Percentiles rank a stretch among this genome's conserved stretches.
Conservation (phyloP, 2,888 invertebrate species). For the Brenthis hecate region DNA sequence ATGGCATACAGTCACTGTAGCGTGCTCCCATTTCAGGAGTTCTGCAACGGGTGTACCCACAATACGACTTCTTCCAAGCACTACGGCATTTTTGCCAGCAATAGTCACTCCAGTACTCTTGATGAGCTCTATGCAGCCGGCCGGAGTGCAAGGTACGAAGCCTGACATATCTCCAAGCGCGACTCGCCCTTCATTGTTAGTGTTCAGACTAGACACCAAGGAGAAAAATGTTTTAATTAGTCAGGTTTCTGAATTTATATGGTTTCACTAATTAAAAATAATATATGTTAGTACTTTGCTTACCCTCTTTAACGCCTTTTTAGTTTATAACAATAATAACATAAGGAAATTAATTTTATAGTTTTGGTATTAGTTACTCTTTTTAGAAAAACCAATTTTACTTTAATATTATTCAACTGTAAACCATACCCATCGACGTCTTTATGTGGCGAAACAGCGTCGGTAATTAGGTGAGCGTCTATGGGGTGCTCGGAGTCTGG, state of each 20-base stretch:
- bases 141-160: slow-evolving; percentile 98
- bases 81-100: slow-evolving; percentile 93
- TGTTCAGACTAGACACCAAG: slow-evolving; percentile 85
- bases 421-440: slow-evolving; percentile 95
- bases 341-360: no score
- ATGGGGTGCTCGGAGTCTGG: slow-evolving; percentile 92
- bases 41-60: slow-evolving; percentile 98
- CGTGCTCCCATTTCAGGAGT: slow-evolving; percentile 97
- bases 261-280: no score
- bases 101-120: slow-evolving; percentile 89
- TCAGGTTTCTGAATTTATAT: no score
- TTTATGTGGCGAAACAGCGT: slow-evolving; percentile 93
- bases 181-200: slow-evolving; percentile 95
- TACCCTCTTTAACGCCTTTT: no score
- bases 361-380: no score
- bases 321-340: no score
- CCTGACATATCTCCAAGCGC: slow-evolving; percentile 94
- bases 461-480: slow-evolving; percentile 93
- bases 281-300: no score
- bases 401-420: neutral
- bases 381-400: neutral
- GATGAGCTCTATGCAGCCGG: slow-evolving; percentile 96
- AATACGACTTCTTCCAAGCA: slow-evolving; percentile 98
- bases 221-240: slow-evolving; percentile 4
- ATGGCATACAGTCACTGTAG: slow-evolving; percentile 98